Evolutionary conservation across 1,140 invertebrate species (phyloP), one percentile per base, ranked within the genome.

Genomic region (Contarinia nasturtii): DNA sequence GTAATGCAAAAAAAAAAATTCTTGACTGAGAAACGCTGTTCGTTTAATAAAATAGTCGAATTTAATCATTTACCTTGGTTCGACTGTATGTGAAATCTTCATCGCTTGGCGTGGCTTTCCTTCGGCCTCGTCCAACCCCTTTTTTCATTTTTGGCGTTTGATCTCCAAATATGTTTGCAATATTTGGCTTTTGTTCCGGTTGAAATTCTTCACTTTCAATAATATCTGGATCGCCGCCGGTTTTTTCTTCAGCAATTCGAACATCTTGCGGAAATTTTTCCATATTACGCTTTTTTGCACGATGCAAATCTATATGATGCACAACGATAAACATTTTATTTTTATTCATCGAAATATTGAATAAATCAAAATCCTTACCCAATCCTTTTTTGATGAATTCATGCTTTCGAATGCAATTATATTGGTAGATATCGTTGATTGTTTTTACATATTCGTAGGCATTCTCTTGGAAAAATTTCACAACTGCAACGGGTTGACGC

Each of bases 401-500:
- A 66, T 76, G 71, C 66, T 86, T 86, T 46, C 73, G 73, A 7
- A 67, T 69, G 57, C 79, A 84, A 52, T 84, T 79, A 59, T 85
- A 86, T 48, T 77, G 76, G 55, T 73, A 81, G 50, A 86, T 83
- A 44, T 72, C 66, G 49, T 78, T 76, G 22, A 71, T 60, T 58
- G 79, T 80, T 55, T 73, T 79, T 2, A 85, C 77, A 67, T 76
- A 81, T 67, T 86, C 81, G 67, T 74, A 86, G 50, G 72, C 69
- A 53, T 82, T 76, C 65, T 87, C 83, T 60, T 84, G 75, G 59
- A 85, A 86, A 64, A 86, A 87, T 55, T 82, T 82, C 11, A 87
- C 82, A 57, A 77, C 73, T 37, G 80, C 79, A 51, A 85, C 75
- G 2, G 82, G 75, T 80, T 82, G 49, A n/a, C n/a, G n/a, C n/a